A percentile compares a stretch with the other conserved stretches of the same genome.
These are phyloP conservation scores for Meriones unguiculatus DNA, from an alignment of 2,113 vertebrate genomes.

Conservation along the genomic window DNA sequence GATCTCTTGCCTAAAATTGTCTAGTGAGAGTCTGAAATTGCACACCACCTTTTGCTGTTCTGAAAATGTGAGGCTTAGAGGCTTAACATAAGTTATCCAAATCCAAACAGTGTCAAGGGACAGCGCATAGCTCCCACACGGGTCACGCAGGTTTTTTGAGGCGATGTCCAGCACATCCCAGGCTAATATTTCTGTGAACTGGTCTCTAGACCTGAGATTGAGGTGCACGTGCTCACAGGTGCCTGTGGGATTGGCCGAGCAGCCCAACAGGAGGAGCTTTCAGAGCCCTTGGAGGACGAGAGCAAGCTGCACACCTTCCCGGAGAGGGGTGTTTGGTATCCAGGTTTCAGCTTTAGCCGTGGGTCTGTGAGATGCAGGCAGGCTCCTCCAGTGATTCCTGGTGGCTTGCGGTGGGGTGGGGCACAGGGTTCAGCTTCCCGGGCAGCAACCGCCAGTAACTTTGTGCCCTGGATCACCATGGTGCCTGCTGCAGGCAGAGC, in stretches of 20 bases:
- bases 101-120: neutral
- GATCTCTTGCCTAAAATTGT: neutral
- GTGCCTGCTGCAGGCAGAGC: neutral
- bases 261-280: neutral
- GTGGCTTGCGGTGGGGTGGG: neutral
- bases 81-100: neutral
- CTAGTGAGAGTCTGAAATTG: neutral
- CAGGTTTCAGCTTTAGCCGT: neutral
- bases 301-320: neutral
- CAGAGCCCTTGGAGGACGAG: neutral
- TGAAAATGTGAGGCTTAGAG: neutral
- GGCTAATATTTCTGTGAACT: neutral
- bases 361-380: neutral
- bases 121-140: neutral
- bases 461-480: neutral
- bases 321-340: neutral
- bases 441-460: neutral
- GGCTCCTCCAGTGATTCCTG: neutral
- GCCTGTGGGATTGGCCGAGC: neutral
- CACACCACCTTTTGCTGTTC: neutral
- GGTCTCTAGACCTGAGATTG: neutral
- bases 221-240: neutral
- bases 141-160: neutral
- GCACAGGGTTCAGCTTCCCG: neutral
- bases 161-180: neutral